phyloP scores from a whole-genome alignment of 2,888 invertebrate species.

The Neria commutata region DNA sequence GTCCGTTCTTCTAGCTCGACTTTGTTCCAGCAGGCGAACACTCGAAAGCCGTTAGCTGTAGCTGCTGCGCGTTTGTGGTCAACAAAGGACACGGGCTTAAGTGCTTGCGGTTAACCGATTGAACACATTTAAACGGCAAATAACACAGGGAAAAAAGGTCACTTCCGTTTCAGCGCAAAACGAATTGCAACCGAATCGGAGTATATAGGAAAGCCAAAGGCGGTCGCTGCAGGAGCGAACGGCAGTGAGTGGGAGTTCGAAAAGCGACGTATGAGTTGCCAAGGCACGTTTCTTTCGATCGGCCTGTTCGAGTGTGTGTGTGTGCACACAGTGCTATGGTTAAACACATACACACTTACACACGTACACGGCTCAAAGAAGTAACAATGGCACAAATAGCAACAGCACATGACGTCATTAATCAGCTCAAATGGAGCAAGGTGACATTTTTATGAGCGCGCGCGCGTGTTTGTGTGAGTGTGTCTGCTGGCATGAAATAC shows the following conservation, averaged over 20 bases:
- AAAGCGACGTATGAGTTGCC: too few species aligned
- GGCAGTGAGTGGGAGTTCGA: background rate
- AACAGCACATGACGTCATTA: constrained; percentile 5
- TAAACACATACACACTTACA: too few species aligned
- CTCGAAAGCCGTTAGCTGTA: background rate
- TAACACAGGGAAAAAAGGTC: constrained; percentile 1
- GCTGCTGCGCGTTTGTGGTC: background rate
- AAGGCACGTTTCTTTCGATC: too few species aligned
- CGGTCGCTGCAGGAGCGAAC: too few species aligned
- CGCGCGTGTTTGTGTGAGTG: background rate
- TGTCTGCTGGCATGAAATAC: background rate
- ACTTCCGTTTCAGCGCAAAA: background rate
- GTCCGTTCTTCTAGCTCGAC: too few species aligned
- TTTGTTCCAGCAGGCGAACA: too few species aligned
- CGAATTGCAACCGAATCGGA: background rate
- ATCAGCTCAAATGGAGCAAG: constrained; percentile 16
- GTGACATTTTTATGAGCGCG: constrained; percentile 17
- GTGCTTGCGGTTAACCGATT: constrained; percentile 1
- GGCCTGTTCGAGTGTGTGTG: background rate
- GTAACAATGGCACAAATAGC: background rate
- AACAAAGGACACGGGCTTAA: background rate
- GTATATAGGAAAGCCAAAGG: background rate
- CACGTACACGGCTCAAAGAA: background rate
- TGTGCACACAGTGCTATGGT: too few species aligned
- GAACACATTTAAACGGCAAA: background rate